Evolutionary conservation across 2,797 vertebrate species (phyloP).

Genomic region (Lepilemur ruficaudatus): DNA sequence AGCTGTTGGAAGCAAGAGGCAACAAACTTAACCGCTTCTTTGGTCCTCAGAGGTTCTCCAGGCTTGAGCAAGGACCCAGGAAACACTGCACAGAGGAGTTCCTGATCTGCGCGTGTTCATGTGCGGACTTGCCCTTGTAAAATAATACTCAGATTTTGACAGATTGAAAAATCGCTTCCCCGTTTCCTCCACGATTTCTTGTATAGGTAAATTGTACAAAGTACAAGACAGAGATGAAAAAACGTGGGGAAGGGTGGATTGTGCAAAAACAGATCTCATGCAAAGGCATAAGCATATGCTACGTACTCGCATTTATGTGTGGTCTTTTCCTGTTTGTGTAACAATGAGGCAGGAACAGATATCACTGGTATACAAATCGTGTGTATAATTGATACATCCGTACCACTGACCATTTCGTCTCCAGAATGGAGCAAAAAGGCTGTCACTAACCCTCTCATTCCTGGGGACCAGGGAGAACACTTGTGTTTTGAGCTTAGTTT

Average conservation of each 20-base stretch:
- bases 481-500: neutral
- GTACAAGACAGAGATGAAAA: neutral
- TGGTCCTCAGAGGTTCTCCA: neutral
- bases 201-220: neutral
- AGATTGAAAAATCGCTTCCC: neutral
- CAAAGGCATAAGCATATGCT: rapidly evolving
- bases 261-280: rapidly evolving
- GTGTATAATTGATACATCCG: too few species aligned
- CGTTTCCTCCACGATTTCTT: neutral
- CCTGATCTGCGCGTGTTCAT: rapidly evolving
- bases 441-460: rapidly evolving
- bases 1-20: neutral
- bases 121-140: neutral
- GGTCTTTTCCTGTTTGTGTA: neutral
- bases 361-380: rapidly evolving
- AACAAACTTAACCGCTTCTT: neutral
- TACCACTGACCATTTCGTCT: neutral
- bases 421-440: neutral
- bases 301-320: rapidly evolving
- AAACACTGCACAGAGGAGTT: too few species aligned
- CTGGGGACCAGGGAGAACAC: too few species aligned
- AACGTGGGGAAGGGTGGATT: too few species aligned
- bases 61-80: neutral
- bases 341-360: too few species aligned
- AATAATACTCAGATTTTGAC: neutral